Base-by-base conservation (phyloP, 2,113 vertebrate species). In the Falcunculus frontatus region DNA sequence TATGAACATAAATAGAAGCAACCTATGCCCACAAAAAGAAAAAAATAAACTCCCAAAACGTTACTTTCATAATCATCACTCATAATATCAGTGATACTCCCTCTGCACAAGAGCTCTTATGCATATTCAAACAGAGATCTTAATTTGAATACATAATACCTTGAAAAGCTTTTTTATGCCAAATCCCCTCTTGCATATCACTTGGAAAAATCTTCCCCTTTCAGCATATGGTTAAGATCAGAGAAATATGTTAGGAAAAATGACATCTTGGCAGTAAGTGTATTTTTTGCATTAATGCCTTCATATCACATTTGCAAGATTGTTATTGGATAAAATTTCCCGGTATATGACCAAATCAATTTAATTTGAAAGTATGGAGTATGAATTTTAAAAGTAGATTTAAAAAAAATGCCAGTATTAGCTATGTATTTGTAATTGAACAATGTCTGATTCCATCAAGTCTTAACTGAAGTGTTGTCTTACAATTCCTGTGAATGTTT, bases 211-310 rank as follows among this genome's bases (percentile, higher is more conserved):
- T 93, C 73, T 93, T 93, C 39, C 30, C 9, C 41, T 91, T 94
- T 62, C 75, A 80, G 75, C 94, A 96, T 96, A 95, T 91, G 91
- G 33, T 91, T 83, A 73, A 80, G 82, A 96, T 96, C 91, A 95
- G 57, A 95, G 52, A 86, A 94, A 44, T 62, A 79, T 57, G 70
- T 70, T 85, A 82, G 35, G 15, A 46, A 91, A 96, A 96, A 76
- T 88, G 37, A 55, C 78, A 86, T 95, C 64, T 84, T 91, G 75
- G 50, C 87, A 68, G 33, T 32, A 73, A 77, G 67, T 7, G 1
- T 15, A 55, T 50, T 67, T 94, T 96, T 86, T 91, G 7, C 42
- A 41, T 80, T 91, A 88, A 65, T 87, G 26, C 13, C 50, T 93
- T 91, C 39, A 12, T 57, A 37, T 27, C 35, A 62, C 15, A 63